Conservation (phyloP, 2,113 vertebrate species). For the Pollimyrus isidori region DNA sequence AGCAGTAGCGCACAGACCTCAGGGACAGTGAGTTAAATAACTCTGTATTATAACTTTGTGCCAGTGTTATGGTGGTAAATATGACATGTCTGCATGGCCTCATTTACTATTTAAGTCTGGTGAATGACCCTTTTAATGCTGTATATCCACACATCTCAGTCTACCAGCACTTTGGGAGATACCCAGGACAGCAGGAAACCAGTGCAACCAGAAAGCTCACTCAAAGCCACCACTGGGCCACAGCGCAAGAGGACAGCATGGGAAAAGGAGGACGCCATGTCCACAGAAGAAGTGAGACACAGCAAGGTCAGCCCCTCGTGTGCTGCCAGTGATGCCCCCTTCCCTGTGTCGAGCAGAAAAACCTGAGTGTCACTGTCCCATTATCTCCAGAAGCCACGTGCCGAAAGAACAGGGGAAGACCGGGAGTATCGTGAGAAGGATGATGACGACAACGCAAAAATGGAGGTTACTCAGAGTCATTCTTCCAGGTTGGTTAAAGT, state of each 20-base stretch:
- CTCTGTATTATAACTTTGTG: neutral
- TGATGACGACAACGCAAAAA: neutral
- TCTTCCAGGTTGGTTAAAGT: conserved; percentile 16
- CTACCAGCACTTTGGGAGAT: conserved; percentile 40
- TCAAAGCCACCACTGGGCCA: conserved; percentile 28
- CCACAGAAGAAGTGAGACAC: conserved; percentile 21
- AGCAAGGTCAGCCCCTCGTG: conserved; percentile 40
- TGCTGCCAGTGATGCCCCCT: neutral
- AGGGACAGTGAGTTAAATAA: no score
- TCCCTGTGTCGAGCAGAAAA: neutral
- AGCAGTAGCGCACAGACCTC: no score
- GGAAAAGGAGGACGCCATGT: conserved; percentile 23
- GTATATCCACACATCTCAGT: conserved; percentile 27
- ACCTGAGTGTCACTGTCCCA: neutral
- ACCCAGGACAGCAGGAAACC: conserved; percentile 11
- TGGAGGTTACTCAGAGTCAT: neutral
- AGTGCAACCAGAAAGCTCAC: conserved; percentile 22
- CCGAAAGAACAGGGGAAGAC: neutral
- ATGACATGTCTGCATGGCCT: neutral
- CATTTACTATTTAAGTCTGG: neutral
- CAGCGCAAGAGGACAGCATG: conserved; percentile 21
- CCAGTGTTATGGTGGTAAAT: neutral
- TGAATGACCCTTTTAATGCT: neutral
- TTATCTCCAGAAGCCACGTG: neutral
- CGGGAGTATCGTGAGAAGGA: neutral